Evolutionary conservation across 1,140 invertebrate genomes (phyloP).

Genomic region (Thaumatotibia leucotreta): DNA sequence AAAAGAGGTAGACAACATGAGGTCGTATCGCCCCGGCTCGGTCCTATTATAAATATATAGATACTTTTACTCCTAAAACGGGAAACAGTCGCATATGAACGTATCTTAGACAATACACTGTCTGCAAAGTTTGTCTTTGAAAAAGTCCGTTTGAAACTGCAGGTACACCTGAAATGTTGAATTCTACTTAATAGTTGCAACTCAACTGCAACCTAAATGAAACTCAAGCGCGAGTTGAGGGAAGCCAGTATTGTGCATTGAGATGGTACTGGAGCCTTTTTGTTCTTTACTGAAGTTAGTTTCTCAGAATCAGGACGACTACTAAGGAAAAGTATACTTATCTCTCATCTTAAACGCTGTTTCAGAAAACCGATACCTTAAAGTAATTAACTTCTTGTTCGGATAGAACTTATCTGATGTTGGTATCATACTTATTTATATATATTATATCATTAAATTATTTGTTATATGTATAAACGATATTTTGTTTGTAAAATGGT

Average conservation of each 20-base stretch:
- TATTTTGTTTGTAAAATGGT: no score
- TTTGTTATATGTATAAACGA: background rate
- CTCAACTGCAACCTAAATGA: background rate
- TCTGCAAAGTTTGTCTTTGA: conserved; percentile 62
- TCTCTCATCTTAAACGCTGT: background rate
- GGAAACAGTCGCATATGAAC: no score
- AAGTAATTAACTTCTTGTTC: background rate
- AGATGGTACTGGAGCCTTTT: background rate
- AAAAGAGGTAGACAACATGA: no score
- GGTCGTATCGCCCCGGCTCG: no score
- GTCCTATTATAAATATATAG: no score
- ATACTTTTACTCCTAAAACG: no score
- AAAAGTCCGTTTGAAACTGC: conserved; percentile 50
- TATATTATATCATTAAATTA: background rate
- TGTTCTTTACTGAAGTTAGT: background rate
- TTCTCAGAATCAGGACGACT: background rate
- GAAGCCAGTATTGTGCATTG: background rate
- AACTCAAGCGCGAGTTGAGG: background rate
- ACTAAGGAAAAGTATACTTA: background rate
- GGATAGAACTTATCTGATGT: background rate
- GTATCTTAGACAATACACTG: conserved; percentile 24
- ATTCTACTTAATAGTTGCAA: background rate
- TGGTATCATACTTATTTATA: no score
- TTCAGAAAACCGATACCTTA: background rate
- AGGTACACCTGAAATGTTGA: conserved; percentile 44